Conservation (phyloP, 2,797 vertebrate species). For the Sebastes miniatus region DNA sequence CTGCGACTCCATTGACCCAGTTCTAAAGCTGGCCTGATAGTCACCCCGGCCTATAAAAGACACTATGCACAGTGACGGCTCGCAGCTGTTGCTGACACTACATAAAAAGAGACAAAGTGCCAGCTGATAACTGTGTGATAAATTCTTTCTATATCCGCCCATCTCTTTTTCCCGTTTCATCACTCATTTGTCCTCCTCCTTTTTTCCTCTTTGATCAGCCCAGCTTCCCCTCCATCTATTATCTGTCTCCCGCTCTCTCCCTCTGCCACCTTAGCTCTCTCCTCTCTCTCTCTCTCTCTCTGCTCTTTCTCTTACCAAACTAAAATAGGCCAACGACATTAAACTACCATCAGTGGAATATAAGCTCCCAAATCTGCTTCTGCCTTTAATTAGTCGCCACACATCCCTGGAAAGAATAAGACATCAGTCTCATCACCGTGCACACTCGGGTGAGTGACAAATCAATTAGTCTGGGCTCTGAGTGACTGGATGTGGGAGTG, state of each 20-base stretch:
- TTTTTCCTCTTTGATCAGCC: constrained; percentile 46
- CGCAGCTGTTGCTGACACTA: constrained; percentile 47
- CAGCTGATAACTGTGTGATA: constrained; percentile 42
- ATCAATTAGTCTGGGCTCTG: constrained; percentile 27
- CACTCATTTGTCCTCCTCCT: constrained; percentile 34
- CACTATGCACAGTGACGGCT: constrained; percentile 41
- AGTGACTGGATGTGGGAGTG: constrained; percentile 10
- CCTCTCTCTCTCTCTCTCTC: background rate
- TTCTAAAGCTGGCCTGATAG: constrained; percentile 29
- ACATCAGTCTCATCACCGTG: constrained; percentile 19
- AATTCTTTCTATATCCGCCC: constrained; percentile 39
- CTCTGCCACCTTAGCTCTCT: constrained; percentile 1
- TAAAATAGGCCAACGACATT: constrained; percentile 58
- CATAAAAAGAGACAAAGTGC: constrained; percentile 63
- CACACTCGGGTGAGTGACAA: constrained; percentile 31
- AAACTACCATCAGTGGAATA: constrained; percentile 38
- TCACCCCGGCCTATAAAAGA: constrained; percentile 58
- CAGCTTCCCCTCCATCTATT: constrained; percentile 9
- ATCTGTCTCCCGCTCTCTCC: background rate
- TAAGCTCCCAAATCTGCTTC: constrained; percentile 35
- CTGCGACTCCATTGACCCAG: constrained; percentile 57
- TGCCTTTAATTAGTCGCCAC: constrained; percentile 45
- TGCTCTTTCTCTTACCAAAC: background rate
- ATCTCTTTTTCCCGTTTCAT: constrained; percentile 51
- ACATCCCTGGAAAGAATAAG: constrained; percentile 39